Base-by-base conservation (phyloP, 2,797 vertebrate species). In the Alfaro cultratus region DNA sequence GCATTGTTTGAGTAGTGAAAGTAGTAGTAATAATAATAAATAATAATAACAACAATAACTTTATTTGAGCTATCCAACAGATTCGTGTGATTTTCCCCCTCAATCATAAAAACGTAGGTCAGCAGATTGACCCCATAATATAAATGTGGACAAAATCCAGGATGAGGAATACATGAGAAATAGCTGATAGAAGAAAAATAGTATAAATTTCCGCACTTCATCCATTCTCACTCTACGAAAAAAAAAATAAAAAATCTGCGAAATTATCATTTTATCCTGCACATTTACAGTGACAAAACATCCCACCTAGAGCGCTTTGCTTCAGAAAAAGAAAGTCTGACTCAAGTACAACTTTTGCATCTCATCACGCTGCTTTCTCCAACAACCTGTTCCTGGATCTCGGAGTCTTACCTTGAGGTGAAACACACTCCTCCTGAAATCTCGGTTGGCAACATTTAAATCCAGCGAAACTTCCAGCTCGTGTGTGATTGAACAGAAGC, bases 381-480 rank as follows among this genome's bases (percentile, higher is more conserved):
- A 81, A 76, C 88, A 90, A 90, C 90, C 85, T 90, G 86, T 72
- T 83, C 81, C 10, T 46, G 79, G 87, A 82, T 84, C 86, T 76
- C 84, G 29, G 83, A 78, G 68, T 87, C 94, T 81, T 95, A 96
- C 96, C 96, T 96, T 92, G 95, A 95, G 89, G 94, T 96, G 94
- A 96, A 96, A 94, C 95, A 96, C 95, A 96, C 95, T 95, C 95
- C 95, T 94, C 88, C 95, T 87, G 95, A 93, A 92, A 94, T 93
- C 95, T 96, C 96, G 89, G 94, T 96, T 82, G 96, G 96, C 93
- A 96, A 95, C 96, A 96, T 96, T 88, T 94, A 96, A 95, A 92
- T 85, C 87, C 76, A 86, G 85, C 18, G 71, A 84, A 92, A 93
- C 88, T 89, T 88, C 87, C 67, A 62, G 73, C 81, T 46, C 43